Base-by-base conservation (phyloP, 37 sponge, comb jelly and placozoan genomes). In the Halisarca cf. caerulea region DNA sequence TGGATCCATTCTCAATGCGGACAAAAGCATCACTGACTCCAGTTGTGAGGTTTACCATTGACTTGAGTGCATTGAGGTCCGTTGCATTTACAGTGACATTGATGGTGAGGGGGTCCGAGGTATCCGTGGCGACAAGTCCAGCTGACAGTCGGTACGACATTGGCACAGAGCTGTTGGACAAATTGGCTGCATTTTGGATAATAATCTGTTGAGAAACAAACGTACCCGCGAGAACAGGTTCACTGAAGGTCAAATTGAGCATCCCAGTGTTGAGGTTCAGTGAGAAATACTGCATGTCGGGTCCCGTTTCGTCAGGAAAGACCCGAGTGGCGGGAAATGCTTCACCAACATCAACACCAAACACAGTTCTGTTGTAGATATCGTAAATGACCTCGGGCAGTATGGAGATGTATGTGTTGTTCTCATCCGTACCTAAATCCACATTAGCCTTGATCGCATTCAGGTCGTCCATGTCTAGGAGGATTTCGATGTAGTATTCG, bases 41-140 rank as follows among this genome's bases (percentile, higher is more conserved):
- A 42, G 70, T 86, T 5, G 91, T 82, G 7, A 96, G 79, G 53
- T 87, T 81, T 20, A 85, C 38, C 58, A 75, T 73, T 9, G 91
- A 87, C 84, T 88, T 86, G 20, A 93, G 80, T 0, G 92, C 92
- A 89, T 84, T 93, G 51, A 82, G 24, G 79, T 93, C 92, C 0
- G 73, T n/a, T 32, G 37, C 34, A 38, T 81, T 80, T 8, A 95
- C 80, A 32, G 45, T 3, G 1, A 89, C 5, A 0, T 55, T 42
- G n/a, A 95, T 11, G 2, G 81, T 83, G 3, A 83, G 78, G 20
- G 86, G 85, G 24, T 83, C 85, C 59, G 42, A 60, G 74, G 86
- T 91, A 24, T 85, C 69, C 0, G 53, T 34, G 17, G 85, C 75
- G 15, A 54, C 37, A 3, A 66, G 87, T 62, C 85, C 86, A 66